Evolutionary conservation across 2,113 vertebrate species (phyloP).

Genomic region (Paracanthobrama guichenoti): DNA sequence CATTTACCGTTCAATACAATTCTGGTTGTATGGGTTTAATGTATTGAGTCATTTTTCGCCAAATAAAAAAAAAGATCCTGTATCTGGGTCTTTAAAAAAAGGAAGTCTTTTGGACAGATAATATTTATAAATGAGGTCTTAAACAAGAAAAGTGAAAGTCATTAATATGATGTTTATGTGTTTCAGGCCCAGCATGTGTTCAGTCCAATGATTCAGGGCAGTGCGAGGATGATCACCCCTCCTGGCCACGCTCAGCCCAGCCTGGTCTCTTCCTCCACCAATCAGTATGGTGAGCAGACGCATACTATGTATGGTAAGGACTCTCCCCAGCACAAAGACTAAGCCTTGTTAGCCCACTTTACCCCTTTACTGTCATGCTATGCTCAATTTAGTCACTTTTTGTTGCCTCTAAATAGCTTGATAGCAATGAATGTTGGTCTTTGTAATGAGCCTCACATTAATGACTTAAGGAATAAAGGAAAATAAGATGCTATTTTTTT

Average conservation of each 20-base stretch:
- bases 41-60: neutral
- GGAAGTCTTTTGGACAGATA: neutral
- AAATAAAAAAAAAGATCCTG: neutral
- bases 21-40: neutral
- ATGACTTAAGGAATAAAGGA: too few species aligned
- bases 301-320: conserved; percentile 98
- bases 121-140: neutral
- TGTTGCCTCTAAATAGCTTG: neutral
- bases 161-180: neutral
- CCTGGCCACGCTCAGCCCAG: conserved; percentile 88
- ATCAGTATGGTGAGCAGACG: conserved; percentile 96
- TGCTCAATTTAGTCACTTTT: neutral
- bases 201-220: conserved; percentile 93
- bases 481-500: too few species aligned
- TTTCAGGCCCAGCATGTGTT: conserved; percentile 93
- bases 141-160: too few species aligned
- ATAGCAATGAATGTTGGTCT: neutral
- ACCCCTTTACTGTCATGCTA: neutral
- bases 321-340: neutral
- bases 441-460: neutral
- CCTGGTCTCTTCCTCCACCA: conserved; percentile 89
- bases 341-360: neutral
- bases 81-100: neutral
- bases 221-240: conserved; percentile 92
- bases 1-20: neutral